Evolutionary conservation across 2,113 vertebrate genomes (phyloP).

Genomic region (Nesogale talazaci): DNA sequence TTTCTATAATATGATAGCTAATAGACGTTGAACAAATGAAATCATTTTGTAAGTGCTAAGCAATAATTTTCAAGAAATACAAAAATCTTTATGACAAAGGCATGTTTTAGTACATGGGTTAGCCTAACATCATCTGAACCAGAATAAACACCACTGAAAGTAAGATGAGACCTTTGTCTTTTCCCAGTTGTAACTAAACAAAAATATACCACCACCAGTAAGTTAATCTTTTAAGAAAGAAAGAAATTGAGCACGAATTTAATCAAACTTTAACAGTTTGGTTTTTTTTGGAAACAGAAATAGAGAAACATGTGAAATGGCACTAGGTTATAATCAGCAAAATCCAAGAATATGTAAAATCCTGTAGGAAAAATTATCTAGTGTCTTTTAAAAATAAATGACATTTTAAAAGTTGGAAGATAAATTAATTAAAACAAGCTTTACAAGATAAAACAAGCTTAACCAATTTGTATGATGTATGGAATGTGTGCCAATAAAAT

Average conservation of each 20-base stretch:
- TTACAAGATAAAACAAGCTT: too few relatives aligned
- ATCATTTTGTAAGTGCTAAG: slow-evolving; percentile 7
- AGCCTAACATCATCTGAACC: background rate
- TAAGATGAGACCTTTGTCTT: background rate
- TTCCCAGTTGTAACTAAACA: background rate
- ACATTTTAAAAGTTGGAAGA: background rate
- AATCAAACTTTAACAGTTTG: background rate
- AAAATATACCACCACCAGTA: background rate
- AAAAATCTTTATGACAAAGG: slow-evolving; percentile 6
- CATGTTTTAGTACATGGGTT: slow-evolving; percentile 13
- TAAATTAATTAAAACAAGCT: background rate
- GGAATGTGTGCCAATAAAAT: too few relatives aligned
- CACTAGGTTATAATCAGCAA: slow-evolving; percentile 13
- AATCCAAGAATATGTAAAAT: background rate
- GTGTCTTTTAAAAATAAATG: slow-evolving; percentile 21
- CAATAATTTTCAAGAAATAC: slow-evolving; percentile 1
- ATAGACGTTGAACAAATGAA: background rate
- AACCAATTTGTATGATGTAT: too few relatives aligned
- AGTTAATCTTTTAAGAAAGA: background rate
- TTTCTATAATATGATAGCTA: slow-evolving; percentile 1
- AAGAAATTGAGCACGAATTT: background rate
- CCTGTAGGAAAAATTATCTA: background rate
- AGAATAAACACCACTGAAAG: background rate
- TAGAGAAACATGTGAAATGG: background rate
- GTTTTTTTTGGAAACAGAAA: background rate